Evolutionary conservation across 2,888 invertebrate genomes (phyloP), one percentile per base, ranked within the genome.

Genomic region (Dolomedes plantarius): DNA sequence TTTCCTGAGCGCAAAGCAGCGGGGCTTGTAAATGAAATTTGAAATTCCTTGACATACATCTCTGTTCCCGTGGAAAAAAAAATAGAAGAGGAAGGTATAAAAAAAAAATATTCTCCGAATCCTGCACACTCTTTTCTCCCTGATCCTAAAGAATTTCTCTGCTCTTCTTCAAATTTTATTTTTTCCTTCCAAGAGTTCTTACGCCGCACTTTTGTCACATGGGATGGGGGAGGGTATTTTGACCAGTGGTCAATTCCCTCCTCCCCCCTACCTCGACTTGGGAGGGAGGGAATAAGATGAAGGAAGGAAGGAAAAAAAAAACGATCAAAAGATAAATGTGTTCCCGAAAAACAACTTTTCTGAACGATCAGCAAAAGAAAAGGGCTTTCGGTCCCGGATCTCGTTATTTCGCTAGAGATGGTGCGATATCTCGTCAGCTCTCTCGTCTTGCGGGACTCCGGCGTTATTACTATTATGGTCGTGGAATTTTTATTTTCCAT

Each of bases 331-430:
- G 32, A 67, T 85, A 77, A 85, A 85, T 85, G 77, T 77, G 77
- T 77, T 77, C 83, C 72, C 77, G 77, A 85, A 85, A 85, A 85
- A 85, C 83, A 85, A 85, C 83, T 85, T 85, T 85, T 85, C 83
- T 85, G 83, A 85, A 77, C 77, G 83, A 78, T 85, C 83, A 85
- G 83, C 83, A 85, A 71, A 85, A 76, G 64, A 71, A 82, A 85
- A 46, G 68, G 56, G 65, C 50, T 85, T 85, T 76, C 36, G 64
- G 41, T 73, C 68, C 83, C 39, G 72, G 72, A 77, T 85, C 83
- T 85, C 83, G 83, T 85, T 85, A 85, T 85, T 85, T 77, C 83
- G 83, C 83, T 73, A 67, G 83, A 83, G 83, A 83, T 77, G 83
- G 83, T 72, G 83, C 83, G 73, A 85, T 71, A 73, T 78, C 77